These are phyloP conservation scores for Drosophila merina DNA, from an alignment of 2,888 invertebrate genomes.

Conservation along the genomic window DNA sequence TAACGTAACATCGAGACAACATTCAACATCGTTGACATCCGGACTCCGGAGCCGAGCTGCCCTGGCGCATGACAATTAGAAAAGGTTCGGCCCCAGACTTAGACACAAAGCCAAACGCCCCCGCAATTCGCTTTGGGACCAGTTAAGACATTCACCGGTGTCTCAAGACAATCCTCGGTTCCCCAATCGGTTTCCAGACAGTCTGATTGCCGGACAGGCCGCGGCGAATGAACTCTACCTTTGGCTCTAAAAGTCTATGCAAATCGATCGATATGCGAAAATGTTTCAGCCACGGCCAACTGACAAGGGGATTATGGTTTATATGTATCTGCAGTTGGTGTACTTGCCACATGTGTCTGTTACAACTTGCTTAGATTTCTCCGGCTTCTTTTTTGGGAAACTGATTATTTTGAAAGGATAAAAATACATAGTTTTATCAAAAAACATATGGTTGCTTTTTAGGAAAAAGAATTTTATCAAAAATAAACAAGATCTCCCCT, in stretches of 20 bases:
- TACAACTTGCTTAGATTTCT: conserved; percentile 23
- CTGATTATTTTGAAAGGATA: not conserved
- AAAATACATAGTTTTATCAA: not conserved
- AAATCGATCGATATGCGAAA: conserved; percentile 41
- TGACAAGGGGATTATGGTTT: conserved; percentile 18
- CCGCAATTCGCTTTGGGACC: conserved; percentile 25
- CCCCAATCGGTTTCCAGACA: conserved; percentile 19
- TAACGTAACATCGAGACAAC: conserved; percentile 47
- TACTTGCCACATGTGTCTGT: conserved; percentile 15
- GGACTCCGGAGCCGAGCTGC: conserved; percentile 63
- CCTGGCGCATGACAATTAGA: conserved; percentile 72
- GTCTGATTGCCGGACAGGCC: conserved; percentile 6
- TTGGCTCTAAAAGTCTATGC: conserved; percentile 40
- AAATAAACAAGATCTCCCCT: no score
- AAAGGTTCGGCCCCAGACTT: conserved; percentile 42
- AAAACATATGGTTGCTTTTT: not conserved
- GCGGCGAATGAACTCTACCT: conserved; percentile 37
- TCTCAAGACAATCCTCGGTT: conserved; percentile 27
- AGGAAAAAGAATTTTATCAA: no score
- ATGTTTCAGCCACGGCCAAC: conserved; percentile 20
- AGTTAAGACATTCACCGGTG: conserved; percentile 36
- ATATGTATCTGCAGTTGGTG: conserved; percentile 6
- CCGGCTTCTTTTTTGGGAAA: not conserved
- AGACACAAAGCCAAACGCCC: conserved; percentile 15
- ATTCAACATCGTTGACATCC: conserved; percentile 64